Base-by-base conservation (phyloP, 2,888 invertebrate species). In the Enoplolaimus lenunculus region DNA sequence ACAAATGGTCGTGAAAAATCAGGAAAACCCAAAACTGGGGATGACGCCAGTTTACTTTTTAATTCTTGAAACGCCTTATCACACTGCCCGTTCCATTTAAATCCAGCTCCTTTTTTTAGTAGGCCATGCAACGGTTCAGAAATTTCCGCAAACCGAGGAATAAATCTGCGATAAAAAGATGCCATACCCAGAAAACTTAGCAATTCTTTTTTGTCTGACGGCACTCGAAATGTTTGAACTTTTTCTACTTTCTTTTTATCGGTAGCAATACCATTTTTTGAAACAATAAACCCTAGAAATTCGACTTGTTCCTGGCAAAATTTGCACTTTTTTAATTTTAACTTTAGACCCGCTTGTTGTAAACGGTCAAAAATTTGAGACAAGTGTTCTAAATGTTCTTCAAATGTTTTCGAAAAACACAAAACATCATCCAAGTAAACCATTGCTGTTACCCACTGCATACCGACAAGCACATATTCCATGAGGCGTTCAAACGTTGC, bases 81-180 rank as follows among this genome's bases (percentile, higher is more conserved):
- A 29, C 73, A 72, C n/a, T 72, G 71, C 28, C 66, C 35, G 1
- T 16, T 35, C 76, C 76, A 76, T 21, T 34, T 26, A 35, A 75
- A 77, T 13, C 34, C 35, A 16, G 30, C 57, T 1, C 57, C 60
- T 65, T 69, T 70, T 26, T 67, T 76, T 7, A 68, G 45, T 1
- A 77, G 68, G 13, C 60, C 16, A 26, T 69, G 68, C 7, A 77
- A 59, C 0, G 75, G 75, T 30, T 69, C 75, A 1, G 57, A 60
- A 16, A 77, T 72, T 3, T 26, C 62, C 1, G 74, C 30, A 57
- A 76, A 75, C 26, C 72, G 35, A 0, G 35, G 16, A 21, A 75
- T 71, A 57, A 69, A 75, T 64, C 71, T 26, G 7, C 75, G 31
- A 26, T 59, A 76, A 31, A 75, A 75, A 1, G 70, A 57, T 0